Evolutionary conservation across 2,888 invertebrate genomes (phyloP), one percentile per base, ranked within the genome.

Genomic region (Biston betularia): DNA sequence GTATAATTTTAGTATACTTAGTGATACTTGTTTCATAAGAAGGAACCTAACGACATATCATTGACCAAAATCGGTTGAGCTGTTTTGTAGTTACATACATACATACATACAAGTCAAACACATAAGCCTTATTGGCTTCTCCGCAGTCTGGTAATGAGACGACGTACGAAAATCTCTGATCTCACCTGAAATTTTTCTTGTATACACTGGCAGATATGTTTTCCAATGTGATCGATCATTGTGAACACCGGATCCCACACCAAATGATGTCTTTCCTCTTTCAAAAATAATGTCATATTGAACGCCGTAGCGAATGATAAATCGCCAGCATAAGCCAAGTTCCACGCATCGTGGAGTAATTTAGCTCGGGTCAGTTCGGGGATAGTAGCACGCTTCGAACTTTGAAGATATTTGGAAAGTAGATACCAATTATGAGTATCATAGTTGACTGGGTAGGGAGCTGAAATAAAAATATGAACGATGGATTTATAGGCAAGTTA

Each of bases 241-340:
- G 97, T 97, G 79, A 97, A 97, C 9, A 97, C 95, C 0, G 97
- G 97, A 81, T 97, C 96, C 97, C 97, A 97, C 0, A 97, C 97
- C 0, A 97, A 87, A 73, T 96, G 96, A 70, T 96, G 95, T 38
- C 96, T 94, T 85, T 97, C 97, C 54, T 95, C 92, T 78, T 95
- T 95, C 81, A 97, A 88, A 78, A 97, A 97, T 45, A 96, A 86
- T 0, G 97, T 97, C 96, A 97, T 96, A 77, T 97, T 96, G 33
- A 97, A 93, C 0, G 97, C 97, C 0, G 96, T 95, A 0, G 95
- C 95, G 78, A 97, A 97, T 71, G 96, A 95, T 0, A 97, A 89
- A 75, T 97, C 96, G 0, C 97, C 97, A 40, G 97, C 96, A 73
- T 96, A 96, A 0, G 97, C 97, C 53, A 97, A 85, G 83, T 97